phyloP scores from a whole-genome alignment of 2,797 vertebrate genomes.

The Antennarius maculatus region DNA sequence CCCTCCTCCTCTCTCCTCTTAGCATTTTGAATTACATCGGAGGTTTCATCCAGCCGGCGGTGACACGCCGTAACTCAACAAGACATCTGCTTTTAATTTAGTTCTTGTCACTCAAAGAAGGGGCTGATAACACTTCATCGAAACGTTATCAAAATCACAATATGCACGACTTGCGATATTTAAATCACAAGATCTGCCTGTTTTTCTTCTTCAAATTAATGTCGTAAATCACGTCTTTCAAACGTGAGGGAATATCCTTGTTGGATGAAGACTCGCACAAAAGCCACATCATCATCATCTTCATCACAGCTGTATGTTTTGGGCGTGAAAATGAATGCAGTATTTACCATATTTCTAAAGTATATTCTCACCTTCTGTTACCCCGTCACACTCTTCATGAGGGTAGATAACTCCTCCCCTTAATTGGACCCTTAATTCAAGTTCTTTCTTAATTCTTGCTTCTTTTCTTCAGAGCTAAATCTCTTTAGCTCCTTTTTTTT shows the following conservation, averaged over 20 bases:
- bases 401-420: not conserved
- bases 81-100: constrained; percentile 36
- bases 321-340: not conserved
- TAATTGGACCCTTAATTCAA: not conserved
- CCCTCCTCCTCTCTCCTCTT: not conserved
- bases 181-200: not conserved
- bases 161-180: not conserved
- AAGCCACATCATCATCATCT: not conserved
- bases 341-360: not conserved
- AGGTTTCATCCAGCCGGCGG: constrained; percentile 23
- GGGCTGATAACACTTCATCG: not conserved
- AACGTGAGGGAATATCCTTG: too few relatives aligned
- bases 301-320: not conserved
- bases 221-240: not conserved
- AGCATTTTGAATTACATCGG: constrained; percentile 23
- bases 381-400: not conserved
- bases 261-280: too few relatives aligned
- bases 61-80: not conserved
- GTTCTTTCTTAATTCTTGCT: not conserved
- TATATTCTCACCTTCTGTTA: not conserved
- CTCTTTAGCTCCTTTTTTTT: constrained; percentile 26
- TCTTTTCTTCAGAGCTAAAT: constrained; percentile 13
- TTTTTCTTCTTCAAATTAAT: not conserved
- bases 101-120: not conserved
- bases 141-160: not conserved